Evolutionary conservation across 2,113 vertebrate genomes (phyloP).

Genomic region (Nesoenas mayeri): DNA sequence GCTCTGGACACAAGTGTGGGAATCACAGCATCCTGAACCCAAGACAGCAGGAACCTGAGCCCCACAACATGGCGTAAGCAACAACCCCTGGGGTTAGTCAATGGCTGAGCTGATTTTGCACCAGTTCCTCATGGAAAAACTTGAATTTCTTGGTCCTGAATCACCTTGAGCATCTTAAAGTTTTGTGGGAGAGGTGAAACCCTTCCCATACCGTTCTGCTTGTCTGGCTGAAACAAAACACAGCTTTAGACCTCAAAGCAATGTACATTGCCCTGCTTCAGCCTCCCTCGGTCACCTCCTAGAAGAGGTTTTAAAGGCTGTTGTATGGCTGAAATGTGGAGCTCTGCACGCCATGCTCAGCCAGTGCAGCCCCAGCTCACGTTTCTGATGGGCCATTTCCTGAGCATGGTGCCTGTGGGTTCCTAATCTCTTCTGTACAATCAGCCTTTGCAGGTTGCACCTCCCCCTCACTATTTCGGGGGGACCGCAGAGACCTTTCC

Average conservation of each 20-base stretch:
- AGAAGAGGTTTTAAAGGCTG: background rate
- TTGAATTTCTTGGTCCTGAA: background rate
- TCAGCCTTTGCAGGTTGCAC: accelerated
- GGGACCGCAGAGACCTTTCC: background rate
- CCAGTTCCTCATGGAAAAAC: background rate
- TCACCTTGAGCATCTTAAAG: background rate
- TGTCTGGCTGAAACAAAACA: background rate
- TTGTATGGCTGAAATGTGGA: accelerated
- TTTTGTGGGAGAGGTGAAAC: background rate
- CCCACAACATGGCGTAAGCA: too few species aligned
- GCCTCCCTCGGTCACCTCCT: accelerated
- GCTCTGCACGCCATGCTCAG: accelerated
- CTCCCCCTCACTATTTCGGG: background rate
- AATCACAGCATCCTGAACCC: background rate
- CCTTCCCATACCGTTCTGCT: background rate
- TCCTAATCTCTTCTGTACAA: accelerated
- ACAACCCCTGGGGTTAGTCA: too few species aligned
- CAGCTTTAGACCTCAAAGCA: background rate
- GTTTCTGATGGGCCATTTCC: accelerated
- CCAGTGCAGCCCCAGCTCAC: accelerated
- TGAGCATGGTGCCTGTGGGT: accelerated
- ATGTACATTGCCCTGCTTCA: background rate
- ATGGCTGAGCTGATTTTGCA: background rate
- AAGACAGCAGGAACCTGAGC: background rate
- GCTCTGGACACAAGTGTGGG: background rate